These are phyloP conservation scores for Siphonodentalium dalli DNA, from an alignment of 2,888 invertebrate species.

Conservation along the genomic window DNA sequence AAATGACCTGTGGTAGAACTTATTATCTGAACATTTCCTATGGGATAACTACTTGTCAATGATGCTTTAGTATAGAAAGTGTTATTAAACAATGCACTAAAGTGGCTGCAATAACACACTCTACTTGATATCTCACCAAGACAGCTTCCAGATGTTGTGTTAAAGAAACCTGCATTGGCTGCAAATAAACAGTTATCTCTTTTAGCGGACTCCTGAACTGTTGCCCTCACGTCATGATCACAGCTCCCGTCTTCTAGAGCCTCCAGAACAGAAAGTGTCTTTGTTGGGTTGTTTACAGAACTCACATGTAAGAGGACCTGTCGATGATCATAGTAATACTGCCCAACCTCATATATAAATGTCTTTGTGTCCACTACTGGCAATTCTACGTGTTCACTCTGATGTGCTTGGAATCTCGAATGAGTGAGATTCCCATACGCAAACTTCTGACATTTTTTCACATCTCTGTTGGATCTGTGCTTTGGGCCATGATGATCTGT, in stretches of 20 bases:
- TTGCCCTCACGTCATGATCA: constrained; percentile 37
- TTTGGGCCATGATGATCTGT: constrained; percentile 37
- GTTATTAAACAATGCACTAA: no score
- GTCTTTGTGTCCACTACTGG: constrained; percentile 37
- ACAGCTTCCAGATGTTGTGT: constrained; percentile 57
- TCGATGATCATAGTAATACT: constrained; percentile 21
- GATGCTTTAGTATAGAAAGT: no score
- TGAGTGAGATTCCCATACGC: constrained; percentile 51
- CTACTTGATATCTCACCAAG: no score
- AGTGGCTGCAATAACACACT: no score
- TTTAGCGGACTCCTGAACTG: constrained; percentile 48
- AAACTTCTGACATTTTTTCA: constrained; percentile 48
- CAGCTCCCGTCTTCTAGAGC: constrained; percentile 56
- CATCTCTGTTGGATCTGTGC: constrained; percentile 36
- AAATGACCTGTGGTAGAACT: no score
- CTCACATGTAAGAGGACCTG: constrained; percentile 34
- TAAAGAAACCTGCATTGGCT: constrained; percentile 64
- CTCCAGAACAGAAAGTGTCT: constrained; percentile 61
- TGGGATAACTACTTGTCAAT: no score
- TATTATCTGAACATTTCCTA: no score
- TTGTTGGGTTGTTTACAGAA: constrained; percentile 51
- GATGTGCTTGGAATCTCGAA: constrained; percentile 29
- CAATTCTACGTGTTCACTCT: constrained; percentile 12
- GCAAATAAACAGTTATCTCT: constrained; percentile 56
- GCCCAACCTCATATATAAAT: constrained; percentile 29